Evolutionary conservation across 2,113 vertebrate genomes (phyloP).

Genomic region (Istiophorus platypterus): DNA sequence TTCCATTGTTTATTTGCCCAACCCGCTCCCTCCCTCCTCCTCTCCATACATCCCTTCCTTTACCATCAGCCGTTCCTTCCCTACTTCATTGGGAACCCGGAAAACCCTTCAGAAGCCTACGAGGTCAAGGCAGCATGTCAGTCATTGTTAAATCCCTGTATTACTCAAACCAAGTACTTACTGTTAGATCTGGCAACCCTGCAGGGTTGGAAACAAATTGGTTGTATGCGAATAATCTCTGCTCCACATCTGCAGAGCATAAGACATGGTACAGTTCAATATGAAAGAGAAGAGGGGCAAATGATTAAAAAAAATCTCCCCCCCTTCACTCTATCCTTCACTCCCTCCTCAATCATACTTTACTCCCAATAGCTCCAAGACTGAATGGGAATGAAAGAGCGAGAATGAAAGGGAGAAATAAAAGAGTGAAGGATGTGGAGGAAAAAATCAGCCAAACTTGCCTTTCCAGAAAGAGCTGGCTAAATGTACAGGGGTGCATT

Average conservation of each 20-base stretch:
- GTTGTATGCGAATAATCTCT: conserved; percentile 34
- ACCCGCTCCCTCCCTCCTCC: conserved; percentile 55
- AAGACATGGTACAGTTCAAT: not conserved
- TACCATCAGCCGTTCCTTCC: conserved; percentile 53
- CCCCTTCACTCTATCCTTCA: not conserved
- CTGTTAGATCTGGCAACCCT: conserved; percentile 40
- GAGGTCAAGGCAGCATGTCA: conserved; percentile 47
- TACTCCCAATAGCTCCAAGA: conserved; percentile 10
- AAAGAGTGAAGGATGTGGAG: conserved; percentile 45
- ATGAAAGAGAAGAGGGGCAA: conserved; percentile 23
- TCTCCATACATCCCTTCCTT: conserved; percentile 64
- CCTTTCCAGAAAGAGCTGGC: conserved; percentile 67
- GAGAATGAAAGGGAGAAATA: conserved; percentile 39
- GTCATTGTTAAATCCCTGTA: conserved; percentile 54
- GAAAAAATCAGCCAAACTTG: conserved; percentile 57
- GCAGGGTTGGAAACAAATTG: conserved; percentile 34
- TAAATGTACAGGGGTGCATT: conserved; percentile 72
- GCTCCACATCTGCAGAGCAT: conserved; percentile 5
- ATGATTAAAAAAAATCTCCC: conserved; percentile 16
- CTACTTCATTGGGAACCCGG: conserved; percentile 41
- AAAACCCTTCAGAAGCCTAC: conserved; percentile 31
- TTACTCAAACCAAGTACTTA: conserved; percentile 36
- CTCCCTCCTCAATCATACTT: conserved; percentile 38
- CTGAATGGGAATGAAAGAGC: conserved; percentile 40
- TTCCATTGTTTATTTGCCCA: conserved; percentile 78